Evolutionary conservation across 2,113 vertebrate genomes (phyloP).

Genomic region (Leptodactylus fuscus): DNA sequence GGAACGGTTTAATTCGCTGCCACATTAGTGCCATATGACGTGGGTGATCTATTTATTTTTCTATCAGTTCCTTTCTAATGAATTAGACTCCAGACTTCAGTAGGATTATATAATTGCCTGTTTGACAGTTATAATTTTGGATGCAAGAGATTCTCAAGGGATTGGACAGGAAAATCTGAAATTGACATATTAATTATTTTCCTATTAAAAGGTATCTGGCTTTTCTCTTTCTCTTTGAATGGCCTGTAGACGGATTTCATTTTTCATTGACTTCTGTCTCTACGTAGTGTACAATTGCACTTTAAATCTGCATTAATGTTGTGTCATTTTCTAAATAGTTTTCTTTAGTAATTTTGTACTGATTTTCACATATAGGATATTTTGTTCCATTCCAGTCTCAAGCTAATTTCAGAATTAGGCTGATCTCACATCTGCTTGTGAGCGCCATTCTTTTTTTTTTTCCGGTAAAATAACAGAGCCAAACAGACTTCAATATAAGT

Average conservation of each 20-base stretch:
- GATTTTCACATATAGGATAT: not conserved
- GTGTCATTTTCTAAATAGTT: not conserved
- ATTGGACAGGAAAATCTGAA: conserved; percentile 37
- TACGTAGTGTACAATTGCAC: not conserved
- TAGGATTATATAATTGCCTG: conserved; percentile 38
- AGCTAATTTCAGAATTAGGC: not conserved
- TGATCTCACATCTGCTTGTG: too few relatives aligned
- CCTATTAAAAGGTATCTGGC: conserved; percentile 38
- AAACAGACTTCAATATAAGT: too few relatives aligned
- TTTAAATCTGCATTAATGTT: not conserved
- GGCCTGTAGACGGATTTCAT: not conserved
- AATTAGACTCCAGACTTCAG: conserved; percentile 43
- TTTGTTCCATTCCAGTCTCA: not conserved
- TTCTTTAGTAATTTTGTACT: not conserved
- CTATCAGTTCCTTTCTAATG: conserved; percentile 31
- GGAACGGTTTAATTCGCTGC: conserved; percentile 36
- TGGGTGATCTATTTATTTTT: conserved; percentile 46
- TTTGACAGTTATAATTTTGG: conserved; percentile 37
- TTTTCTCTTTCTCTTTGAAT: not conserved
- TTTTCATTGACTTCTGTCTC: not conserved
- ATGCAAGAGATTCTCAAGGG: conserved; percentile 14
- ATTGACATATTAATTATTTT: conserved; percentile 52
- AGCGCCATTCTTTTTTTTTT: too few relatives aligned
- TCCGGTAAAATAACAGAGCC: too few relatives aligned
- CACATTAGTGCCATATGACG: conserved; percentile 42